A percentile compares a stretch with the other conserved stretches of the same genome.
Evolutionary conservation across 2,113 vertebrate species (phyloP).

Genomic region (Terrapene triunguis): DNA sequence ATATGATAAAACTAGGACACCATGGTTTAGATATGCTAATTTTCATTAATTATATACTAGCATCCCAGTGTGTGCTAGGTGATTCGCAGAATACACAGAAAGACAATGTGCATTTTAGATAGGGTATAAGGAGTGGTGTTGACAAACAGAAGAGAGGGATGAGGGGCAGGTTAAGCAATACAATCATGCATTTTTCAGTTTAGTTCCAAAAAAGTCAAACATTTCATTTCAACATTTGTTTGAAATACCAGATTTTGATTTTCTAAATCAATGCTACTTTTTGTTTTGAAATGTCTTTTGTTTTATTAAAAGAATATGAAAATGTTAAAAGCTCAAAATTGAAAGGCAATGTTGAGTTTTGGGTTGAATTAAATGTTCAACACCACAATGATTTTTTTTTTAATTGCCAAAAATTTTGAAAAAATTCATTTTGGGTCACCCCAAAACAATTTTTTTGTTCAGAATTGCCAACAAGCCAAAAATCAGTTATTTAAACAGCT

Average conservation of each 20-base stretch:
- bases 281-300: neutral
- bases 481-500: neutral
- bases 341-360: neutral
- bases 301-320: neutral
- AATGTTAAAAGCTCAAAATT: neutral
- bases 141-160: neutral
- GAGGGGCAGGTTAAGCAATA: neutral
- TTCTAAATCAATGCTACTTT: neutral
- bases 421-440: neutral
- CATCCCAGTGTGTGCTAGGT: neutral
- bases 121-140: neutral
- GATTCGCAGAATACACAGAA: neutral
- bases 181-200: neutral
- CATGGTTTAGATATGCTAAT: neutral
- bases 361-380: neutral
- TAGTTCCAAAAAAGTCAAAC: neutral
- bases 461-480: neutral
- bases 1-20: neutral
- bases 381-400: neutral
- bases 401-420: neutral
- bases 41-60: neutral
- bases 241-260: neutral
- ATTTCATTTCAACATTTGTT: too few species aligned
- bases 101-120: neutral
- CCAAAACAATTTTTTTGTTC: neutral